Percentiles rank a stretch among this genome's conserved stretches.
These are phyloP conservation scores for Sesamia inferens DNA, from an alignment of 2,888 invertebrate species.

Conservation along the genomic window DNA sequence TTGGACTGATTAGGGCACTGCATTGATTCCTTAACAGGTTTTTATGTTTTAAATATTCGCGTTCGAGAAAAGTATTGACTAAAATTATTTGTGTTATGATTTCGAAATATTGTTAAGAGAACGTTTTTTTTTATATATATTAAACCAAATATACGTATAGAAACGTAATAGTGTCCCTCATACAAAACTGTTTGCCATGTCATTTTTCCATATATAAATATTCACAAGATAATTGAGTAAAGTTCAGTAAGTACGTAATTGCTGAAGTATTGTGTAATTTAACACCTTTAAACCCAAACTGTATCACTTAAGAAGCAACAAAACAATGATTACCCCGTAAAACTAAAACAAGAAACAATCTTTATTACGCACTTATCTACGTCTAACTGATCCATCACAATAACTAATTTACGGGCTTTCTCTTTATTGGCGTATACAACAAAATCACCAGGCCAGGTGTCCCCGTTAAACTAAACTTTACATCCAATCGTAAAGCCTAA, in stretches of 20 bases:
- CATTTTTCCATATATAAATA: neutral
- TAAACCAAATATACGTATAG: too few relatives aligned
- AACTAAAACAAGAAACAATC: slow-evolving; percentile 46
- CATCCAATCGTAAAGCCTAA: slow-evolving; percentile 56
- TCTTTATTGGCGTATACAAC: slow-evolving; percentile 45
- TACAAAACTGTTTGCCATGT: neutral
- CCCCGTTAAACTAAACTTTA: slow-evolving; percentile 53
- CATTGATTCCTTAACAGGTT: neutral
- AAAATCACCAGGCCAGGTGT: slow-evolving; percentile 48
- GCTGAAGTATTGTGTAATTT: neutral
- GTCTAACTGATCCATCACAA: slow-evolving; percentile 35
- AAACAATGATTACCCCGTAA: slow-evolving; percentile 38
- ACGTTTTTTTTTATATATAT: neutral
- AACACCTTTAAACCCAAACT: slow-evolving; percentile 7
- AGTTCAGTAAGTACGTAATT: neutral
- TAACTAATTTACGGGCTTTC: slow-evolving; percentile 43
- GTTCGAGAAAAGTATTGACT: neutral
- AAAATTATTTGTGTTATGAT: neutral
- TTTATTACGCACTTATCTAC: slow-evolving; percentile 36
- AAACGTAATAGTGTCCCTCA: too few relatives aligned
- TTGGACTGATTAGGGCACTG: too few relatives aligned
- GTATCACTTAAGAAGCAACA: slow-evolving; percentile 35
- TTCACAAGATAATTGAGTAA: neutral
- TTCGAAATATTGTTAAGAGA: neutral
- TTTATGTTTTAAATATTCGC: neutral